phyloP scores from a whole-genome alignment of 2,888 invertebrate genomes.

The Pyrochroa serraticornis region DNA sequence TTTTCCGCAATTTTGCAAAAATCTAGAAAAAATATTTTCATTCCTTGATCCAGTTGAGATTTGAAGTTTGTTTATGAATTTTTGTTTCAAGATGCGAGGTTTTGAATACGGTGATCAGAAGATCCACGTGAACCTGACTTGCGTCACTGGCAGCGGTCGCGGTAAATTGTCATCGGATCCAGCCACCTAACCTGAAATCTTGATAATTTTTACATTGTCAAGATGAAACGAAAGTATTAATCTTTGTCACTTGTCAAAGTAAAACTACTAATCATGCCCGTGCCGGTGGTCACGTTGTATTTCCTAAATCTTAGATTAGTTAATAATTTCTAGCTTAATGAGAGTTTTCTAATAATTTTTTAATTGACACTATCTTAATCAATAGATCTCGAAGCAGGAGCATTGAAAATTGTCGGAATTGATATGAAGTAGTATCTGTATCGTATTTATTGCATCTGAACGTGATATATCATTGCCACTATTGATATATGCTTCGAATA shows the following conservation, averaged over 20 bases:
- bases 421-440: constrained; percentile 21
- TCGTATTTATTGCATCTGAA: constrained; percentile 25
- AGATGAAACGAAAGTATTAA: constrained; percentile 18
- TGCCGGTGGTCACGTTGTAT: constrained; percentile 14
- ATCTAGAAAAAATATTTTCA: too few relatives aligned
- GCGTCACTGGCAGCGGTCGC: constrained; percentile 2
- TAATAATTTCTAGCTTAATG: too few relatives aligned
- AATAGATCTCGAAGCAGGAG: constrained; percentile 1
- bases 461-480: constrained; percentile 22
- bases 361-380: constrained; percentile 11
- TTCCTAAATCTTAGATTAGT: too few relatives aligned
- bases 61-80: too few relatives aligned
- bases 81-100: too few relatives aligned
- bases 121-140: too few relatives aligned
- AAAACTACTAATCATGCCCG: constrained; percentile 21
- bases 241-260: constrained; percentile 21
- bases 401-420: neutral
- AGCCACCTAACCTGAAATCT: constrained; percentile 20
- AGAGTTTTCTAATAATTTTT: constrained; percentile 7
- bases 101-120: too few relatives aligned
- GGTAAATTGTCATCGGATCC: constrained; percentile 23
- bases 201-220: constrained; percentile 21
- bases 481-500: constrained; percentile 26
- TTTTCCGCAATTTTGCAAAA: too few relatives aligned
- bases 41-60: too few relatives aligned